Conservation (phyloP, 2,888 invertebrate genomes). For the Cenopis cana region DNA sequence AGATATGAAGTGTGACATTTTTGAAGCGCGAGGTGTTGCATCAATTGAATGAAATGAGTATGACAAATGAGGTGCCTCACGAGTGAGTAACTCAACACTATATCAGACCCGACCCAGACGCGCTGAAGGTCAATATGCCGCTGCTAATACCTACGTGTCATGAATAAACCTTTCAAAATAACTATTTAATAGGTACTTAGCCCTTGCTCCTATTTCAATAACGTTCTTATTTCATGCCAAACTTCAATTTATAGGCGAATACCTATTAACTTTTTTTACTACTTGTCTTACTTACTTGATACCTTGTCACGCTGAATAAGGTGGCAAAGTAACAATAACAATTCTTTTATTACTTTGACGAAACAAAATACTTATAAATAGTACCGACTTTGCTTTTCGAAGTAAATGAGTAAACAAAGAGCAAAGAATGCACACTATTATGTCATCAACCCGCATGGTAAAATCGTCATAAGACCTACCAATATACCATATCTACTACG, state of each 20-base stretch:
- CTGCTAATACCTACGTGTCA: no score
- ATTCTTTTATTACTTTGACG: slow-evolving; percentile 1
- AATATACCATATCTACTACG: no score
- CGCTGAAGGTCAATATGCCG: slow-evolving; percentile 1
- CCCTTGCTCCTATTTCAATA: background rate
- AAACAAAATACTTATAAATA: background rate
- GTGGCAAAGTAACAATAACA: background rate
- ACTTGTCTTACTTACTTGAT: no score
- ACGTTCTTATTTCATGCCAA: background rate
- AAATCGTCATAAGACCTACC: no score
- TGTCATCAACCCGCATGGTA: background rate
- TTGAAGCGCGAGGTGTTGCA: no score
- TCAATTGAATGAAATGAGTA: no score
- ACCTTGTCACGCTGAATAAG: slow-evolving; percentile 21
- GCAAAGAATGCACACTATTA: background rate
- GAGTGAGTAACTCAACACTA: no score
- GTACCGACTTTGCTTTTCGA: background rate
- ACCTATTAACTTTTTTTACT: slow-evolving; percentile 20
- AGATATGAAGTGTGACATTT: no score
- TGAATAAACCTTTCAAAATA: background rate
- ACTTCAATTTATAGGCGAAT: background rate
- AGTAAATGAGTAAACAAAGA: background rate
- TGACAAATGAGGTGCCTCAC: no score
- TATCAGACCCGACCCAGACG: slow-evolving; percentile 4
- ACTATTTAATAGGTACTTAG: no score